Conservation (phyloP, 2,888 invertebrate genomes). For the Minunthozetes semirufus region DNA sequence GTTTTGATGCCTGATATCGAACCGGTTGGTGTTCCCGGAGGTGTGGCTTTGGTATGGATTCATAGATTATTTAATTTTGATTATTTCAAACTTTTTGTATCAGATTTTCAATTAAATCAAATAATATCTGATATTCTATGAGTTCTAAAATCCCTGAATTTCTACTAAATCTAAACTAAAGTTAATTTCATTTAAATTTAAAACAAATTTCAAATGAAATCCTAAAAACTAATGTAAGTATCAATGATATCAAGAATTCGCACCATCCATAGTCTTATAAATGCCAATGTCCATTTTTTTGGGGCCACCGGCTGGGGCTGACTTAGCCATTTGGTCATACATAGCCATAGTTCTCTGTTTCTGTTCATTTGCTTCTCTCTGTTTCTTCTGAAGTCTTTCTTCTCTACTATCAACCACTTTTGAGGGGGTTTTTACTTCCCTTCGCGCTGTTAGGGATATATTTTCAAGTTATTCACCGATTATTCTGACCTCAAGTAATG, state of each 20-base stretch:
- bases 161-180: too few species aligned
- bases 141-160: too few species aligned
- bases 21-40: constrained; percentile 30
- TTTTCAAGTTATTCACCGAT: neutral
- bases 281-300: constrained; percentile 43
- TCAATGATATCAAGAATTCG: too few species aligned
- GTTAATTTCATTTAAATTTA: too few species aligned
- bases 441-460: constrained; percentile 26
- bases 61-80: neutral
- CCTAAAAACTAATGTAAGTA: too few species aligned
- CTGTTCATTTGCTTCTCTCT: constrained; percentile 47
- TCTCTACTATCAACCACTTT: constrained; percentile 43
- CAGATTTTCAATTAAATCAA: too few species aligned
- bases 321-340: constrained; percentile 47
- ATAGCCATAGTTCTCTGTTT: constrained; percentile 47
- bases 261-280: constrained; percentile 39
- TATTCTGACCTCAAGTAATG: constrained; percentile 9
- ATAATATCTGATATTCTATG: too few species aligned
- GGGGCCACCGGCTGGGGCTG: constrained; percentile 43
- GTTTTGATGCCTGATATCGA: constrained; percentile 24
- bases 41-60: constrained; percentile 22
- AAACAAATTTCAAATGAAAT: too few species aligned
- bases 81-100: neutral
- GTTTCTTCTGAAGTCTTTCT: constrained; percentile 43
- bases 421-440: constrained; percentile 42